Evolutionary conservation across 2,888 invertebrate species (phyloP), one percentile per base, ranked within the genome.

Genomic region (Thera obeliscata): DNA sequence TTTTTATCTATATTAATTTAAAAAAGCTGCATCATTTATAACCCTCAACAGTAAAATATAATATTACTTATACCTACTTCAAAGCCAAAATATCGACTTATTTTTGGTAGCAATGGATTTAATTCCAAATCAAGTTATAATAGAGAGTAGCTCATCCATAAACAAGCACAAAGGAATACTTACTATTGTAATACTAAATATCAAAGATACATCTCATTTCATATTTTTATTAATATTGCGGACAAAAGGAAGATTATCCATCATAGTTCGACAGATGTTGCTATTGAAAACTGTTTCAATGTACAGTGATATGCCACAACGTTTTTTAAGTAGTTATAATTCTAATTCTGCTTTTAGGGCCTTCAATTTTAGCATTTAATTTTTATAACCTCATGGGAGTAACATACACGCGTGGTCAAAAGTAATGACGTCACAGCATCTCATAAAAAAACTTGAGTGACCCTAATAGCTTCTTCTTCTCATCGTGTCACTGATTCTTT

Each of bases 161-260:
- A 89, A 88, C 78, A 80, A 84, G 79, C 79, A 90, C 90, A 91
- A 93, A 87, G 80, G 88, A 81, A 80, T 71, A 80, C 76, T 75
- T 75, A 78, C 87, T 83, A 87, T 93, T 93, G 93, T 91, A 84
- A 83, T 83, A 83, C 83, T 85, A 87, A 87, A 84, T 85, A 87
- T 81, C 85, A 84, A 81, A 90, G 88, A 88, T 89, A 58, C 48
- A 87, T 89, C 90, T 90, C 81, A 84, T 87, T 78, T 82, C 88
- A 93, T 92, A 93, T 93, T 93, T 92, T 93, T 93, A 93, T 93
- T 93, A 93, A 93, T 93, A 93, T 86, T 83, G 78, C 75, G 75
- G 86, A 93, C 93, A 93, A 93, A 86, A 81, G 89, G 84, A 84
- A 91, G 93, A 92, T 93, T 93, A 93, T 89, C 90, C 88, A 83